Base-by-base conservation (phyloP, 2,888 invertebrate genomes). In the Synergus japonicus region DNA sequence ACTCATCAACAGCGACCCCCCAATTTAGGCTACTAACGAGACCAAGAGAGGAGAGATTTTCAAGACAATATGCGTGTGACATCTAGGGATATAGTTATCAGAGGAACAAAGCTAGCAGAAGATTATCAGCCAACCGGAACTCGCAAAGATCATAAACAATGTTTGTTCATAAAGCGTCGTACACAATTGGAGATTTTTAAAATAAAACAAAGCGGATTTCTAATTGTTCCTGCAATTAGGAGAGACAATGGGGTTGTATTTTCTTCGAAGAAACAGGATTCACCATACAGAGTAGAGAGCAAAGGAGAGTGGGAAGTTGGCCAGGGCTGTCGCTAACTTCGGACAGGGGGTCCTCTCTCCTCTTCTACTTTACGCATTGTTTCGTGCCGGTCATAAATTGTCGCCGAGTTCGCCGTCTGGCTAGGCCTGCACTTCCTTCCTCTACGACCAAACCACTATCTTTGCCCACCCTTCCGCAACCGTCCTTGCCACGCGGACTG, bases 361-460 rank as follows among this genome's bases (percentile, higher is more conserved):
- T 29, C 44, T 64, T 49, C 67, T 76, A 76, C 81, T 80, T 78
- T 79, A 83, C 82, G 89, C 89, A 89, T 89, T 89, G 89, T 89
- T 89, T 89, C 88, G 85, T 85, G 37, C 81, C 83, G 83, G 83
- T 87, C 87, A 88, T 89, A 89, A 89, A 89, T 89, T 87, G 89
- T 89, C 89, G 86, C 87, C 85, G 83, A 84, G 83, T 82, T 84
- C 83, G 85, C 73, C 73, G 54, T 84, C 84, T 84, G 79, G 83
- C 87, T 85, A 87, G 86, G 86, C 86, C 82, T 81, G 80, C 82
- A 78, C 85, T 87, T 87, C 86, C 87, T 86, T 87, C 87, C 87
- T 83, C 83, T 29, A 82, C 81, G 83, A 77, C 82, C 77, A 78
- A 77, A 15, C 76, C 76, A 65, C 64, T 80, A 65, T 78, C 60